Evolutionary conservation across 2,113 vertebrate species (phyloP).

Genomic region (Tychaedon coryphoeus): DNA sequence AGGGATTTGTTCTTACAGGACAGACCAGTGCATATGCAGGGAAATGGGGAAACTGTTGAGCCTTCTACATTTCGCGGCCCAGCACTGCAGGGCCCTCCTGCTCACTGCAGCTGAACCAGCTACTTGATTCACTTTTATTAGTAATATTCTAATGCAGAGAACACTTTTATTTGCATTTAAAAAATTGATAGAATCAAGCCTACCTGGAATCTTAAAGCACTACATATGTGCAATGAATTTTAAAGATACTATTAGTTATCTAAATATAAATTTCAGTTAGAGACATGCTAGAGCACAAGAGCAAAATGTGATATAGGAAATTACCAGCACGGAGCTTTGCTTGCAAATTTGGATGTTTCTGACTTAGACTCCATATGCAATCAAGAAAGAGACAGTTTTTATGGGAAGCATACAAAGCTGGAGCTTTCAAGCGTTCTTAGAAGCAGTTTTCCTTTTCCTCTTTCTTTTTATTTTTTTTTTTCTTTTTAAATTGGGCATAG

Average conservation of each 20-base stretch:
- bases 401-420: background rate
- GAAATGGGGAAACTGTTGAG: background rate
- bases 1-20: background rate
- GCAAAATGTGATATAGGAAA: background rate
- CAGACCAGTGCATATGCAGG: background rate
- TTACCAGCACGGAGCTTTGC: background rate
- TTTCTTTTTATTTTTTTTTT: background rate
- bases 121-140: background rate
- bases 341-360: background rate
- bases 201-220: background rate
- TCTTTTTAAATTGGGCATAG: background rate
- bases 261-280: background rate
- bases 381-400: background rate
- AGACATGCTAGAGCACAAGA: background rate
- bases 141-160: background rate
- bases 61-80: background rate
- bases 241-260: background rate
- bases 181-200: background rate
- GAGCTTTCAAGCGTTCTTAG: background rate
- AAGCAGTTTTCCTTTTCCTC: rapidly evolving
- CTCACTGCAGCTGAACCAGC: background rate
- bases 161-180: background rate
- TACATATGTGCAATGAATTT: background rate
- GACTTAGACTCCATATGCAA: background rate
- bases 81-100: background rate